phyloP scores from a whole-genome alignment of 2,888 invertebrate species.

The Aleiodes alternator region DNA sequence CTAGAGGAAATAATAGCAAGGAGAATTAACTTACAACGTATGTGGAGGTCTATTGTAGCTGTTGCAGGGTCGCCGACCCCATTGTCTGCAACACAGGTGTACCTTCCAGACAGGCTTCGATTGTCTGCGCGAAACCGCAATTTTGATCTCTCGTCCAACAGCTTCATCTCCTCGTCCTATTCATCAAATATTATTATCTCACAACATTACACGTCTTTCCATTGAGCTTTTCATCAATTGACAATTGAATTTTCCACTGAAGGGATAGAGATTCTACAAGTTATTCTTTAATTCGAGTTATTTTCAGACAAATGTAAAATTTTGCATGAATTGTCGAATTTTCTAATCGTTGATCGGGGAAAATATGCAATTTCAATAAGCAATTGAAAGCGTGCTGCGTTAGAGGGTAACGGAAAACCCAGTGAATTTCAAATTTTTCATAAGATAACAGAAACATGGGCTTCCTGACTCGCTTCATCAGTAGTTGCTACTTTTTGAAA shows the following conservation, averaged over 20 bases:
- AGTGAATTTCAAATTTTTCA: too few relatives aligned
- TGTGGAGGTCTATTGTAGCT: constrained; percentile 82
- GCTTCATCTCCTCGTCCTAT: constrained; percentile 80
- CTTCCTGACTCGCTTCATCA: too few relatives aligned
- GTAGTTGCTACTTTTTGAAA: too few relatives aligned
- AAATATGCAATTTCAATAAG: too few relatives aligned
- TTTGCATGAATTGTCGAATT: too few relatives aligned
- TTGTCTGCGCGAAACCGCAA: constrained; percentile 82
- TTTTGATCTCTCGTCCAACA: constrained; percentile 79
- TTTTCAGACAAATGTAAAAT: too few relatives aligned
- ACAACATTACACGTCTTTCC: neutral
- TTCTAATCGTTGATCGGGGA: too few relatives aligned
- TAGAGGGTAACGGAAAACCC: too few relatives aligned
- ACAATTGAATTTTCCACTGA: neutral
- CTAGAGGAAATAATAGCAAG: neutral
- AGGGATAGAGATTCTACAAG: too few relatives aligned
- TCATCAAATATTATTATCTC: neutral
- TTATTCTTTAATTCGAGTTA: too few relatives aligned
- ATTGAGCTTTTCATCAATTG: neutral
- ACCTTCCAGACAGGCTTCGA: constrained; percentile 82
- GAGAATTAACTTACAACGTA: constrained; percentile 80
- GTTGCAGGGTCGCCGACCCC: constrained; percentile 85
- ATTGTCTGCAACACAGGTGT: constrained; percentile 85
- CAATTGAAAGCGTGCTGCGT: too few relatives aligned
- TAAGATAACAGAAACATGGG: too few relatives aligned